phyloP scores from a whole-genome alignment of 2,797 vertebrate species.

The Rhinophrynus dorsalis region DNA sequence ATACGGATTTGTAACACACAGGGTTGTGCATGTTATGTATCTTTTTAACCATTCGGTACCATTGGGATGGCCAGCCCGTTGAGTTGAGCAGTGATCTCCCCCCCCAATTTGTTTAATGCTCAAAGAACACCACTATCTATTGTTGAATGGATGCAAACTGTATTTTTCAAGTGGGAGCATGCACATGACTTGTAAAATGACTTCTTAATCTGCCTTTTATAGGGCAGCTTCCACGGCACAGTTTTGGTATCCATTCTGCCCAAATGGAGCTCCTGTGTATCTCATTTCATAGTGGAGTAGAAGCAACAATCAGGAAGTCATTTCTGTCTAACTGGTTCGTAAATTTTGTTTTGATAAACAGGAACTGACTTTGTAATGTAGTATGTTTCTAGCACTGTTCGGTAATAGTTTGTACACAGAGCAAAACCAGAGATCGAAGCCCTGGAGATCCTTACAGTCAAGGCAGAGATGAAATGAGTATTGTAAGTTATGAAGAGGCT shows the following conservation, averaged over 20 bases:
- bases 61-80: too few species aligned
- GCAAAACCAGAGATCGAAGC: not conserved
- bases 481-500: not conserved
- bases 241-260: not conserved
- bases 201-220: not conserved
- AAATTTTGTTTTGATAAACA: constrained; percentile 10
- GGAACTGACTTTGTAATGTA: constrained; percentile 10
- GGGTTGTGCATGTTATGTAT: too few species aligned
- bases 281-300: not conserved
- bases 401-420: not conserved
- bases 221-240: not conserved
- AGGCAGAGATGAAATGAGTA: not conserved
- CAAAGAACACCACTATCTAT: not conserved
- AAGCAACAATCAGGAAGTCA: not conserved
- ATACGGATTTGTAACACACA: too few species aligned
- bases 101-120: too few species aligned
- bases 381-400: not conserved
- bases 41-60: too few species aligned
- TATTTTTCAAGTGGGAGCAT: not conserved
- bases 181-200: not conserved
- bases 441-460: not conserved
- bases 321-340: not conserved
- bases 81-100: too few species aligned
- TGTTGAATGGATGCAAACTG: not conserved
- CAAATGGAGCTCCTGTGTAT: not conserved